A percentile compares a stretch with the other conserved stretches of the same genome.
Conservation (phyloP, 2,888 invertebrate species). For the Sylvicola cinctus region DNA sequence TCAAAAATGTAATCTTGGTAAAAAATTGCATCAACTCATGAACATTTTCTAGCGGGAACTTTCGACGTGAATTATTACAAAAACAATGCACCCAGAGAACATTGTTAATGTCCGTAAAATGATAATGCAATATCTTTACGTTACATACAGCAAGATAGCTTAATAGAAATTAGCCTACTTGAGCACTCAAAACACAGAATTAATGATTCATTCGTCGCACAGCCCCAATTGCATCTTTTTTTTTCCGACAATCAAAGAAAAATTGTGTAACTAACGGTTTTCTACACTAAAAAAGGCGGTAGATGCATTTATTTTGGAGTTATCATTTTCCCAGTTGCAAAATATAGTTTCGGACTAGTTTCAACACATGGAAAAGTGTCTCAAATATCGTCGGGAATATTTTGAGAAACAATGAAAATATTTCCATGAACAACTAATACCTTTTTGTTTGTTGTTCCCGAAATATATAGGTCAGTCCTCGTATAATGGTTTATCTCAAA, state of each 20-base stretch:
- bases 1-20: too few relatives aligned
- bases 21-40: constrained; percentile 6
- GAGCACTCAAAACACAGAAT: constrained; percentile 7
- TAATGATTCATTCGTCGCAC: constrained; percentile 6
- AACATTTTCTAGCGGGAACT: constrained; percentile 8
- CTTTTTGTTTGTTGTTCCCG: constrained; percentile 4
- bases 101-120: constrained; percentile 12
- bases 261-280: constrained; percentile 10
- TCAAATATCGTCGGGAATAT: constrained; percentile 9
- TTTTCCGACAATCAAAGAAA: constrained; percentile 10
- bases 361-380: constrained; percentile 11
- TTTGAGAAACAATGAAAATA: constrained; percentile 7
- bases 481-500: too few relatives aligned
- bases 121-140: constrained; percentile 11
- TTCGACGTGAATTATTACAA: constrained; percentile 8
- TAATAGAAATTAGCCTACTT: constrained; percentile 7
- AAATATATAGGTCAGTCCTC: constrained; percentile 6
- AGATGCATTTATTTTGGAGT: constrained; percentile 10
- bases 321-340: constrained; percentile 9
- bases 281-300: constrained; percentile 10
- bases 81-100: constrained; percentile 11
- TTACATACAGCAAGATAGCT: constrained; percentile 11
- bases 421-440: constrained; percentile 3
- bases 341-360: constrained; percentile 11
- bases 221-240: constrained; percentile 10